Conservation (phyloP, 1,140 invertebrate genomes). For the Rhagoletis zephyria region DNA sequence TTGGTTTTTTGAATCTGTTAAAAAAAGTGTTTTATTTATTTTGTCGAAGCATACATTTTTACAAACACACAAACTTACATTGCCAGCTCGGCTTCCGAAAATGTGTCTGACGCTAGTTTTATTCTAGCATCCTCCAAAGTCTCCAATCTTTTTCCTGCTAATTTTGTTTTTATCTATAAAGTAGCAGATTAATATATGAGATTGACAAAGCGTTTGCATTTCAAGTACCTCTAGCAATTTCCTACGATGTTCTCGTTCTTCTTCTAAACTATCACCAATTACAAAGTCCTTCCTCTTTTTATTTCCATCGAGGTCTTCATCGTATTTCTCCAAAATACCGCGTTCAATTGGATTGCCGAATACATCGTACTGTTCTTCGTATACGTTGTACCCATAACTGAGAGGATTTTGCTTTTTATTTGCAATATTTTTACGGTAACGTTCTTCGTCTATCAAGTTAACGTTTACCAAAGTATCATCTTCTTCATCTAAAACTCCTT, state of each 20-base stretch:
- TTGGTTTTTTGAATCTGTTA: conserved; percentile 90
- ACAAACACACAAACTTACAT: conserved; percentile 69
- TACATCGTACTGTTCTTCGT: conserved; percentile 89
- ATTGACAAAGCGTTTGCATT: not conserved
- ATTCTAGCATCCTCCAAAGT: conserved; percentile 80
- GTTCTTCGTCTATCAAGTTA: conserved; percentile 94
- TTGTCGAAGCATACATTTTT: fast-evolving
- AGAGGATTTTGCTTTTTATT: conserved; percentile 87
- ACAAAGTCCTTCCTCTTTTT: conserved; percentile 84
- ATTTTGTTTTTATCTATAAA: conserved; percentile 75
- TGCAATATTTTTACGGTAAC: conserved; percentile 89
- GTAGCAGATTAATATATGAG: not conserved
- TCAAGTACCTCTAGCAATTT: conserved; percentile 68
- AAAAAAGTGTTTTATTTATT: not conserved
- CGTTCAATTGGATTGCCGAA: conserved; percentile 82
- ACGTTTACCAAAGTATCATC: conserved; percentile 95
- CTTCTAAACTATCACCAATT: conserved; percentile 78
- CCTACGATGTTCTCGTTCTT: conserved; percentile 74
- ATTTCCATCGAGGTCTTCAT: conserved; percentile 91
- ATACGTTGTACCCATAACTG: conserved; percentile 90
- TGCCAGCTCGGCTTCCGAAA: conserved; percentile 85
- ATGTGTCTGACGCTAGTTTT: conserved; percentile 90
- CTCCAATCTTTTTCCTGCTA: conserved; percentile 83
- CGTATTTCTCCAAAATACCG: conserved; percentile 91
- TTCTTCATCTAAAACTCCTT: conserved; percentile 89